Evolutionary conservation across 2,797 vertebrate species (phyloP).

Genomic region (Simalia tracyae): DNA sequence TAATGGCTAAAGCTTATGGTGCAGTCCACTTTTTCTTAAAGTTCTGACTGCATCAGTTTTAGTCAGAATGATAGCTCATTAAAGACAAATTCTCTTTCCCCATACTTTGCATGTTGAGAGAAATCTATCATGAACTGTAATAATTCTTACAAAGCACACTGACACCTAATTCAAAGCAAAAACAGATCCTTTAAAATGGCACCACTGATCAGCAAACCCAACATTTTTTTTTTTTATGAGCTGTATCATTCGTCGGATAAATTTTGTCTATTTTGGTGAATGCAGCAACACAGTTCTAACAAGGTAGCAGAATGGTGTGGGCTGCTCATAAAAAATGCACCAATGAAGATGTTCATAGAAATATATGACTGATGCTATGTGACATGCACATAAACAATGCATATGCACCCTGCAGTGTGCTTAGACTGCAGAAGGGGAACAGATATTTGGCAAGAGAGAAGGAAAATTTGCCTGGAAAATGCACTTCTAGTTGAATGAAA

Average conservation of each 20-base stretch:
- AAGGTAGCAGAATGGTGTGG: neutral
- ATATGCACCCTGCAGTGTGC: neutral
- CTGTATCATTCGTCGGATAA: conserved; percentile 22
- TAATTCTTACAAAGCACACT: conserved; percentile 5
- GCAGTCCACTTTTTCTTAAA: neutral
- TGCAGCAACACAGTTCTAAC: neutral
- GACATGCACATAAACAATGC: neutral
- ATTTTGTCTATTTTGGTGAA: conserved; percentile 3
- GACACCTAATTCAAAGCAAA: conserved; percentile 14
- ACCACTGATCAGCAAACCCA: neutral
- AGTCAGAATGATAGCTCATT: conserved; percentile 12
- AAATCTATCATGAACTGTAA: conserved; percentile 14
- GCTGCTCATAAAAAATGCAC: neutral
- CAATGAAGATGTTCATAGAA: neutral
- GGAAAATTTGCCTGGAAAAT: neutral
- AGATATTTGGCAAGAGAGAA: neutral
- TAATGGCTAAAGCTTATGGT: neutral
- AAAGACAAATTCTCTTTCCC: conserved; percentile 31
- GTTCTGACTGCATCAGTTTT: neutral
- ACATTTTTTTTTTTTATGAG: neutral
- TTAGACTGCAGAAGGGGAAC: neutral
- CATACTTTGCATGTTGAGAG: conserved; percentile 40
- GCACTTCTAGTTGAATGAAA: neutral
- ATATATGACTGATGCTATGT: neutral
- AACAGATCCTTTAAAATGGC: neutral